Conservation (phyloP, 2,113 vertebrate genomes). For the Prunella fulvescens region DNA sequence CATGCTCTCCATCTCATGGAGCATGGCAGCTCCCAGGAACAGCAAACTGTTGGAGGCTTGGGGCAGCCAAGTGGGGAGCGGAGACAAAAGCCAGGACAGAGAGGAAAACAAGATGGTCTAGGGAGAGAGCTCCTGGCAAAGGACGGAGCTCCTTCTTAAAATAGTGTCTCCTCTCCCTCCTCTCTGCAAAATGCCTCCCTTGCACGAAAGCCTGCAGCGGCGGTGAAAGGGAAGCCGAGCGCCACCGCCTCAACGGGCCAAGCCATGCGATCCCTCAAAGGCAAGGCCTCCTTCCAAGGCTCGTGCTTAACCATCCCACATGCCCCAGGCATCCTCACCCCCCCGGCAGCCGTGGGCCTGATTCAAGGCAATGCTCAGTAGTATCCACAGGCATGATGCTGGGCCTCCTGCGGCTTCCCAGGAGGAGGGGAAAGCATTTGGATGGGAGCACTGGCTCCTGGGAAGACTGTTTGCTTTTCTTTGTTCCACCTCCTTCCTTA, state of each 20-base stretch:
- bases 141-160: neutral
- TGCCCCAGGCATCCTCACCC: neutral
- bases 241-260: neutral
- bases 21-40: neutral
- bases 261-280: constrained; percentile 14
- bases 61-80: neutral
- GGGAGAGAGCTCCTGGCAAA: constrained; percentile 24
- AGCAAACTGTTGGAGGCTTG: neutral
- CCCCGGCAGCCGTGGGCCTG: neutral
- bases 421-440: neutral
- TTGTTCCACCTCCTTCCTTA: constrained; percentile 39
- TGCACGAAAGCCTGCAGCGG: neutral
- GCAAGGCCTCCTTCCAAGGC: constrained; percentile 29
- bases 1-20: neutral
- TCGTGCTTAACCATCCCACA: constrained; percentile 22
- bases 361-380: neutral
- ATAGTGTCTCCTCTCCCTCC: neutral
- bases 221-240: neutral
- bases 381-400: constrained; percentile 2
- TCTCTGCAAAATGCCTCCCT: constrained; percentile 11
- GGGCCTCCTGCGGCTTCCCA: constrained; percentile 8
- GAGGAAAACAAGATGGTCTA: neutral
- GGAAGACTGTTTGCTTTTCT: constrained; percentile 32
- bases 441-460: constrained; percentile 22
- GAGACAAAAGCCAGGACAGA: neutral